These are phyloP conservation scores for Syrista parreyssii DNA, from an alignment of 2,888 invertebrate species.

Conservation along the genomic window DNA sequence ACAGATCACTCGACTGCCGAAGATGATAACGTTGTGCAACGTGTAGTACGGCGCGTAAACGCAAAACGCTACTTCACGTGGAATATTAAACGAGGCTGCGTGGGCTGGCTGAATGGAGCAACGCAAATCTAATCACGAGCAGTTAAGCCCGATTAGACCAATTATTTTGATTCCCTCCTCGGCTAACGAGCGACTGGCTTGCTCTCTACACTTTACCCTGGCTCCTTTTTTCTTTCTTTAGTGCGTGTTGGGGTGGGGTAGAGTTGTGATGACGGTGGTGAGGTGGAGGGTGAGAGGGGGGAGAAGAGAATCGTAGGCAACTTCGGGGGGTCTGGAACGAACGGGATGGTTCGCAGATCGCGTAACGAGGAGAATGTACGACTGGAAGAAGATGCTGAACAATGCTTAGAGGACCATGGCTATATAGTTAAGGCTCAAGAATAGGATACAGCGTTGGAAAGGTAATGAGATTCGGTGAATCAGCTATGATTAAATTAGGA, in stretches of 20 bases:
- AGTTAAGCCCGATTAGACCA: constrained; percentile 64
- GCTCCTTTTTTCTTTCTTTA: neutral
- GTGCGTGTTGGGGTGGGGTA: neutral
- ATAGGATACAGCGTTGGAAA: neutral
- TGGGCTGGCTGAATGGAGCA: constrained; percentile 53
- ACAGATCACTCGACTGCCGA: neutral
- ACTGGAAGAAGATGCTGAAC: neutral
- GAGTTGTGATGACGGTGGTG: neutral
- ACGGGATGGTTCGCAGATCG: neutral
- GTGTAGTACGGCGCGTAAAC: neutral
- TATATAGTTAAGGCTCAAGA: neutral
- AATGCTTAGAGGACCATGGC: neutral
- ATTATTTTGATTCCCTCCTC: constrained; percentile 60
- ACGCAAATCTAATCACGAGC: constrained; percentile 63
- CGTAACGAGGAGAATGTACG: neutral
- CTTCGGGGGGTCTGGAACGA: neutral
- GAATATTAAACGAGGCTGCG: constrained; percentile 50
- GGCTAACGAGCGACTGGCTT: constrained; percentile 40
- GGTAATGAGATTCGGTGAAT: neutral
- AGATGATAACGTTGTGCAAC: neutral
- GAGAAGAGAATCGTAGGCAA: neutral
- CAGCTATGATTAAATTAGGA: neutral
- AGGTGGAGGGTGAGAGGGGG: neutral
- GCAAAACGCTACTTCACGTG: constrained; percentile 1
- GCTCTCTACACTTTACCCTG: constrained; percentile 19